phyloP scores from a whole-genome alignment of 2,113 vertebrate genomes.

The Menura novaehollandiae region DNA sequence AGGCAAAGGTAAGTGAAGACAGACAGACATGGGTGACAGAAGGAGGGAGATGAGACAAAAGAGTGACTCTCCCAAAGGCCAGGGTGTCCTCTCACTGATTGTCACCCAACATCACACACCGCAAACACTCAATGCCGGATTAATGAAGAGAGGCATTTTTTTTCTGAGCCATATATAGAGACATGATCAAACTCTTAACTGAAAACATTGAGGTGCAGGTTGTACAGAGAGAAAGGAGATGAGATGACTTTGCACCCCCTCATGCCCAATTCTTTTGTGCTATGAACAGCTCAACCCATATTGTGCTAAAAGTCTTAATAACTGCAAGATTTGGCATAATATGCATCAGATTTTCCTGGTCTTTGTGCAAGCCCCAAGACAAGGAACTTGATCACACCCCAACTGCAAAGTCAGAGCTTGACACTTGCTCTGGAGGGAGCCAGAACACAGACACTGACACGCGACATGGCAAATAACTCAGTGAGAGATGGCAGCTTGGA shows the following conservation, averaged over 20 bases:
- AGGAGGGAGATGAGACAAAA: neutral
- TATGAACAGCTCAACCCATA: neutral
- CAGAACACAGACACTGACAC: accelerated
- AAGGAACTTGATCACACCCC: neutral
- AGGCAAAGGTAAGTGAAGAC: neutral
- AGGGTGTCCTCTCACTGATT: neutral
- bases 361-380: neutral
- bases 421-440: neutral
- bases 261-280: neutral
- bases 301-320: neutral
- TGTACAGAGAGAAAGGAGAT: neutral
- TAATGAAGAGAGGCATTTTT: neutral
- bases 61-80: neutral
- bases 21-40: neutral
- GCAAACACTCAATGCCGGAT: neutral
- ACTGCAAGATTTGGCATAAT: neutral
- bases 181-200: accelerated
- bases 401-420: neutral
- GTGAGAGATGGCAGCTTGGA: neutral
- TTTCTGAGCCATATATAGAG: neutral
- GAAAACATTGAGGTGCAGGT: neutral
- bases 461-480: accelerated
- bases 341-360: neutral
- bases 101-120: neutral
- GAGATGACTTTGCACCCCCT: neutral